Evolutionary conservation across 2,113 vertebrate genomes (phyloP), one percentile per base, ranked within the genome.

Genomic region (Tympanuchus pallidicinctus): DNA sequence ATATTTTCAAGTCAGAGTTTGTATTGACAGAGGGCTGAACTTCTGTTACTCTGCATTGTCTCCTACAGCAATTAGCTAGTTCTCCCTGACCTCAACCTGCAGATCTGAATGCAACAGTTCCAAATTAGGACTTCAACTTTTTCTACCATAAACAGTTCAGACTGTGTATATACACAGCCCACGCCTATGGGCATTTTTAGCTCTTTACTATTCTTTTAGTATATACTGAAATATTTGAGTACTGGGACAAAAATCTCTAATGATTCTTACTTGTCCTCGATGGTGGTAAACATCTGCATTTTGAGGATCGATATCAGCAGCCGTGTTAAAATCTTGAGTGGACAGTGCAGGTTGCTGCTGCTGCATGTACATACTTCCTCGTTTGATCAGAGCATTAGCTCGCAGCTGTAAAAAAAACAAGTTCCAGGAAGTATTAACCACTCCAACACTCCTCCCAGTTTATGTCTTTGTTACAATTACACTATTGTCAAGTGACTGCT

Each of bases 271-370:
- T 98, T 99, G 99, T 73, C 99, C 99, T 96, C 99, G 97, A 93
- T 99, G 99, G 91, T 99, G 99, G 88, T 99, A 99, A 36, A 99
- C 99, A 38, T 99, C 99, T n/a, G 99, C 98, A 64, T 99, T 99
- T 92, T 98, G 98, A 28, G 98, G 97, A 73, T 99, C 99, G 1
- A 99, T 99, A 82, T 99, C 98, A 3, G 99, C 99, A 21, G 99
- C 99, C 98, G 98, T 98, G 97, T 99, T 99, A 73, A 99, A 99
- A 70, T 99, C 99, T 80, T 99, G 98, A 27, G 99, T 99, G 15
- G 99, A 99, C 40, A 99, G 95, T 86, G 97, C 28, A 1, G 99
- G 98, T 61, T 99, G 99, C 97, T 99, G 99, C 95, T 99, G 99
- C 88, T 99, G 99, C 99, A 99, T 99, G 95, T 98, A 98, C 99